Conservation (phyloP, 53 echinoderm and acorn worm species). For the Echinometra lucunter region DNA sequence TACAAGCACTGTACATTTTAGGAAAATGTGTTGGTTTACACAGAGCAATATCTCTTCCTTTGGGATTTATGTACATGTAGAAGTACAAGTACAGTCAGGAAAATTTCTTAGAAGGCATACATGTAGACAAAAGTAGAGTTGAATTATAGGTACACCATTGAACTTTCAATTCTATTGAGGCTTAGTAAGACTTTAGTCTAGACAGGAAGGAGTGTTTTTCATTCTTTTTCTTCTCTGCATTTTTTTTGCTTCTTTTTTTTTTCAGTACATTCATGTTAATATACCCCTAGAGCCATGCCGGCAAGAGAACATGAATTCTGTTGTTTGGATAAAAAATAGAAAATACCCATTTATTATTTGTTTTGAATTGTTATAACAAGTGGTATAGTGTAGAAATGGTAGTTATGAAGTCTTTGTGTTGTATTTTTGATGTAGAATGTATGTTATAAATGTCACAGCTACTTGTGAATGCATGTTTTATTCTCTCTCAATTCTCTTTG, state of each 20-base stretch:
- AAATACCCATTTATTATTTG: neutral
- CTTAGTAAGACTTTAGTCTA: neutral
- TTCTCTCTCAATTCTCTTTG: neutral
- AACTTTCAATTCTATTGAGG: neutral
- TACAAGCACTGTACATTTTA: neutral
- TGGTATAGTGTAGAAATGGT: neutral
- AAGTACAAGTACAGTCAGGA: no score
- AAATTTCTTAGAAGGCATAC: neutral
- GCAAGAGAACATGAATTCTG: neutral
- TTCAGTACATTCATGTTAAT: neutral
- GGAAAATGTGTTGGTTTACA: neutral
- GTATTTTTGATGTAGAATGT: neutral
- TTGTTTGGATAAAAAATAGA: neutral
- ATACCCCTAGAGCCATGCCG: neutral
- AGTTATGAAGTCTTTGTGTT: neutral
- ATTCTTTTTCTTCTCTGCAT: neutral
- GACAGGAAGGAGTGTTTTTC: neutral
- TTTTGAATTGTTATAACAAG: neutral
- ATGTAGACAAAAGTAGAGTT: no score
- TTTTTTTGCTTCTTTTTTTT: neutral
- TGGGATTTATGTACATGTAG: neutral
- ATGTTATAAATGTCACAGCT: neutral
- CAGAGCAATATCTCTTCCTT: neutral
- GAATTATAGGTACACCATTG: no score
- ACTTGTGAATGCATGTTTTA: neutral